Evolutionary conservation across 1,140 invertebrate species (phyloP), one percentile per base, ranked within the genome.

Genomic region (Temnothorax nylanderi): DNA sequence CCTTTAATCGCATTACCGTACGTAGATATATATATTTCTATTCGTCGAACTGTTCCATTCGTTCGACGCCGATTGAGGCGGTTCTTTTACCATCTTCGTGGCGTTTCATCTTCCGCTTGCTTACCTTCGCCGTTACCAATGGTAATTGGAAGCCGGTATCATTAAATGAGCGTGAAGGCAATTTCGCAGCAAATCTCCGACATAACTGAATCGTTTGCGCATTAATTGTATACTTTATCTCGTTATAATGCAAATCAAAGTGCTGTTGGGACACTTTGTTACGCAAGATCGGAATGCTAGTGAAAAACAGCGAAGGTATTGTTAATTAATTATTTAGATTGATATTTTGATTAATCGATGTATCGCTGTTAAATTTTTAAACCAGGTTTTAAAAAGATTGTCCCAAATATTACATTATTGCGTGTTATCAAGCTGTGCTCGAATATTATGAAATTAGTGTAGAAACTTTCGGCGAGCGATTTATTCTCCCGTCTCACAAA

Each of bases 1-100:
- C 47, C 89, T 88, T 90, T 91, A 91, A 90, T 90, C 90, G 87
- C 75, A 90, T 90, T 90, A 89, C 60, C 89, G 78, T 60, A 80
- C 89, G 60, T 82, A 81, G 41, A 89, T 87, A 88, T 84, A 88
- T 86, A 89, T 82, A 90, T 90, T 88, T 90, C 62, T 60, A 90
- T 90, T 86, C 71, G 51, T 41, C 71, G 62, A 89, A 67, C 86
- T 75, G 76, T 75, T 26, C 26, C 26, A 26, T 26, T 26, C 26
- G 26, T 26, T 89, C 87, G 64, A 78, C 56, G 64, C 51, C 88
- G 88, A 90, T 89, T 87, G 89, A 72, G 60, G 56, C 58, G 51
- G 51, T 7, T 41, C 44, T 74, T 84, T 74, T 41, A 3, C 60
- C 26, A 82, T 32, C 47, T 62, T 71, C 18, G 18, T 16, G 37